phyloP scores from a whole-genome alignment of 2,888 invertebrate species.

The Phyto melanocephala region DNA sequence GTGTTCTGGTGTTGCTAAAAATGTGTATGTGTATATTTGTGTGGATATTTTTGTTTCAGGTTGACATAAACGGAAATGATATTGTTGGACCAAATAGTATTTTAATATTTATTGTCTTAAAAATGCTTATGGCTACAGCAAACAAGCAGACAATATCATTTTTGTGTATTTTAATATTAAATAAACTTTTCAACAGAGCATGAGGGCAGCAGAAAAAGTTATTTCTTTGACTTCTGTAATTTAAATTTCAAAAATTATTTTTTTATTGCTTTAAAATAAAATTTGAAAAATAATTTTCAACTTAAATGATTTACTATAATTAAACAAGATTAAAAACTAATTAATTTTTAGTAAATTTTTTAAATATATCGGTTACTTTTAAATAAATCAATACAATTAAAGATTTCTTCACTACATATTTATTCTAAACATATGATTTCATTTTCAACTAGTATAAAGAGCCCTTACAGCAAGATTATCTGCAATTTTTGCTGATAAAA shows the following conservation, averaged over 20 bases:
- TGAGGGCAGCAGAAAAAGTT: not conserved
- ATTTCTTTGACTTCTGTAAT: not conserved
- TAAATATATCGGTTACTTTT: too few relatives aligned
- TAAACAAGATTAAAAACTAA: too few relatives aligned
- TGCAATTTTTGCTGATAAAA: too few relatives aligned
- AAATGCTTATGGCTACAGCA: constrained; percentile 56
- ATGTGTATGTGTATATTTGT: not conserved
- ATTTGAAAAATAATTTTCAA: too few relatives aligned
- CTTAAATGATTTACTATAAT: too few relatives aligned
- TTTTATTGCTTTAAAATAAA: too few relatives aligned
- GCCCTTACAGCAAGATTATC: too few relatives aligned
- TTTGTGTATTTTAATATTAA: not conserved
- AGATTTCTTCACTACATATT: too few relatives aligned
- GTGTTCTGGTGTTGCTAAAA: not conserved
- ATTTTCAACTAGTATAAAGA: too few relatives aligned
- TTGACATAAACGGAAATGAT: constrained; percentile 42
- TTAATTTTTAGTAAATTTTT: too few relatives aligned
- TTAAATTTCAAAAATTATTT: not conserved
- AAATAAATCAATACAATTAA: too few relatives aligned
- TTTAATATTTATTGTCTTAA: constrained; percentile 64
- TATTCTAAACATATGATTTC: too few relatives aligned
- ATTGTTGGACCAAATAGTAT: constrained; percentile 53
- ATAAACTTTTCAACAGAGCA: not conserved
- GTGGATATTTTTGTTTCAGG: not conserved
- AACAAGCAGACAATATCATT: constrained; percentile 16